These are phyloP conservation scores for Thecophora atra DNA, from an alignment of 2,888 invertebrate genomes.

Conservation along the genomic window DNA sequence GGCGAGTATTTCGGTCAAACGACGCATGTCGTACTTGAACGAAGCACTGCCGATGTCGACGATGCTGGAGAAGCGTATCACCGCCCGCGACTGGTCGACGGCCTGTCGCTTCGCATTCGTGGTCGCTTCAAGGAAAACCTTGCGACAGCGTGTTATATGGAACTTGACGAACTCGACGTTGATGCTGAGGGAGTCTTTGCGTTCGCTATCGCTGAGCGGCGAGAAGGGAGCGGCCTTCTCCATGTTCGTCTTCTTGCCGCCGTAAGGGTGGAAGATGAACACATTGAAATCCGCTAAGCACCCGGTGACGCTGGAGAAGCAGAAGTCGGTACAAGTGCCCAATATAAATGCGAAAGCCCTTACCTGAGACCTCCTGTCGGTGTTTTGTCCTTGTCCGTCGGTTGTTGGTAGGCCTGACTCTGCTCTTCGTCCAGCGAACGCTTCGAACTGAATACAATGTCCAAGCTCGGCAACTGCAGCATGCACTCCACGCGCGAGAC, in stretches of 20 bases:
- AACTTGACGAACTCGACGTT: conserved; percentile 98
- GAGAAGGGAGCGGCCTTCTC: conserved; percentile 88
- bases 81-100: conserved; percentile 80
- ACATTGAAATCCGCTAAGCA: conserved; percentile 97
- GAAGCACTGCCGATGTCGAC: conserved; percentile 95
- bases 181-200: conserved; percentile 94
- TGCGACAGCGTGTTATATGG: conserved; percentile 89
- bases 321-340: conserved; percentile 55
- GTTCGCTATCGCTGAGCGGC: conserved; percentile 84
- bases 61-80: conserved; percentile 92
- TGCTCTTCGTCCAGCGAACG: conserved; percentile 76
- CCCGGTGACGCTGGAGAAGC: conserved; percentile 85
- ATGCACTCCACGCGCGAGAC: conserved; percentile 96
- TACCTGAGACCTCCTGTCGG: conserved; percentile 63
- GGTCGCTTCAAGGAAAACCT: conserved; percentile 78
- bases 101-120: conserved; percentile 64
- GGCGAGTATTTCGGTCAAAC: conserved; percentile 94
- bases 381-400: conserved; percentile 56
- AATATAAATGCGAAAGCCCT: conserved; percentile 63
- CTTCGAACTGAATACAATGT: conserved; percentile 96
- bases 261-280: conserved; percentile 98
- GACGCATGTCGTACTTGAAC: conserved; percentile 98
- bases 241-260: conserved; percentile 82
- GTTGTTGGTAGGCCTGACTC: conserved; percentile 34
- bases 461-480: conserved; percentile 94